Evolutionary conservation across 2,888 invertebrate genomes (phyloP).

Genomic region (Clitarchus hookeri): DNA sequence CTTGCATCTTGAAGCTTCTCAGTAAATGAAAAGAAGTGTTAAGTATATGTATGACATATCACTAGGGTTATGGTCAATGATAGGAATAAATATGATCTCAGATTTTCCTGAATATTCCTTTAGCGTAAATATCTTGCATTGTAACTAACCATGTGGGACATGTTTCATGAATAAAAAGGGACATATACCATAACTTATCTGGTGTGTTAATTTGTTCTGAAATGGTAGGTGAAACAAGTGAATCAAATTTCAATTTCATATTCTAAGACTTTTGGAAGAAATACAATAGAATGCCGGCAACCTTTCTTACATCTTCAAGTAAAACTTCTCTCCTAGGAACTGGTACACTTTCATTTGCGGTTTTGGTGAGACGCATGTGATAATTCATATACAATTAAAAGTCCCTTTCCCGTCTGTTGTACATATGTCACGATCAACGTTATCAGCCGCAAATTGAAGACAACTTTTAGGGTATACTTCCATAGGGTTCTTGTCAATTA

Average conservation of each 20-base stretch:
- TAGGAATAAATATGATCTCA: not conserved
- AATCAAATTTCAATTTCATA: not conserved
- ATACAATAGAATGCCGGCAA: conserved; percentile 9
- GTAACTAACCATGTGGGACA: not conserved
- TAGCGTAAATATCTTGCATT: not conserved
- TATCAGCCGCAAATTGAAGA: not conserved
- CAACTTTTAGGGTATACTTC: not conserved
- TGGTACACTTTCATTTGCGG: not conserved
- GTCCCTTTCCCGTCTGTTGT: not conserved
- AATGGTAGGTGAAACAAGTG: not conserved
- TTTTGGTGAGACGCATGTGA: not conserved
- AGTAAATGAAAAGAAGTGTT: not conserved
- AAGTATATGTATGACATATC: not conserved
- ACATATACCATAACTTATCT: conserved; percentile 2
- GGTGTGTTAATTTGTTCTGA: not conserved
- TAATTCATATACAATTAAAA: not conserved
- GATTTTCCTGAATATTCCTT: not conserved
- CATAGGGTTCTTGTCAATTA: not conserved
- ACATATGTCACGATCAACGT: conserved; percentile 17
- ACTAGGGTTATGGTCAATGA: conserved; percentile 5
- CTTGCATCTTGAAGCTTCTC: not conserved
- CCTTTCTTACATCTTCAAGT: not conserved
- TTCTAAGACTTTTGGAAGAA: conserved; percentile 10
- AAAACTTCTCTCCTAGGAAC: not conserved
- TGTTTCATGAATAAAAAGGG: not conserved